A percentile compares a stretch with the other conserved stretches of the same genome.
Conservation (phyloP, 2,113 vertebrate species). For the Theropithecus gelada region DNA sequence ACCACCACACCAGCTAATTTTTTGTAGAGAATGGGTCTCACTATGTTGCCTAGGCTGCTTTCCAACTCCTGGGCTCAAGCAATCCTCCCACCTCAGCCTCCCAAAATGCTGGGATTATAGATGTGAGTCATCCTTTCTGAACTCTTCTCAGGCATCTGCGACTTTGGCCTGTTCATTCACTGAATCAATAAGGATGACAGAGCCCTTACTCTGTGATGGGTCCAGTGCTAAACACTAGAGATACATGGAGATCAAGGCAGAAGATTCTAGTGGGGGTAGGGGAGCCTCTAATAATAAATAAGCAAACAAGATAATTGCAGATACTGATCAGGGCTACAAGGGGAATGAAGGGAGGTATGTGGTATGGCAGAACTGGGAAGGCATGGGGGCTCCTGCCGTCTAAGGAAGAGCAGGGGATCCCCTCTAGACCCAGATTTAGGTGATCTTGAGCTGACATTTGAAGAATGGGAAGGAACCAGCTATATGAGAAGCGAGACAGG, state of each 20-base stretch:
- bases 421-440: not conserved
- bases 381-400: rapidly evolving
- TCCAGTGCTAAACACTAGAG: not conserved
- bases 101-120: too few relatives aligned
- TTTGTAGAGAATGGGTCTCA: too few relatives aligned
- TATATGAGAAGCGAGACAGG: not conserved
- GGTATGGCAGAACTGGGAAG: not conserved
- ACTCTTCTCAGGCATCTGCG: not conserved
- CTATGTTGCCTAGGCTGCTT: too few relatives aligned
- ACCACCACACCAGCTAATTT: too few relatives aligned
- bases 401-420: not conserved
- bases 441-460: not conserved
- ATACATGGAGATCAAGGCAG: not conserved
- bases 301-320: not conserved
- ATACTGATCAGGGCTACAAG: not conserved
- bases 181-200: not conserved
- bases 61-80: too few relatives aligned
- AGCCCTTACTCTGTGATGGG: not conserved
- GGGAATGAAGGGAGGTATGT: not conserved
- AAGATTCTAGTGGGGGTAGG: not conserved
- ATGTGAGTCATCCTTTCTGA: not conserved
- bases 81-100: too few relatives aligned
- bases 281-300: not conserved
- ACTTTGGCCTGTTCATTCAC: not conserved
- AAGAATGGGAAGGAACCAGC: not conserved